Conservation (phyloP, 2,113 vertebrate genomes). For the Chionomys nivalis region DNA sequence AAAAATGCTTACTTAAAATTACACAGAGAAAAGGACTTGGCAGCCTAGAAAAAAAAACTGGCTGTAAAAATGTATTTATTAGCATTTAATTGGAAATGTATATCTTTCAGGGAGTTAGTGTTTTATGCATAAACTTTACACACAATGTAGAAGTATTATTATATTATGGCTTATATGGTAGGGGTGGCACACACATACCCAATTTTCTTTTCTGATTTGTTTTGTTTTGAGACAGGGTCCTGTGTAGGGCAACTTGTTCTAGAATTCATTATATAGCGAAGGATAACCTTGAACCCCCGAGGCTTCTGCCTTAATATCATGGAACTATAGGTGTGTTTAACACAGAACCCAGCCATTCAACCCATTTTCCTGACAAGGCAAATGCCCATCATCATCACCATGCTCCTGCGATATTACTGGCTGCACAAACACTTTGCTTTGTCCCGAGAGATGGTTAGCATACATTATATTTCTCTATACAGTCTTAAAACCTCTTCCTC, state of each 20-base stretch:
- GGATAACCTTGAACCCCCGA: background rate
- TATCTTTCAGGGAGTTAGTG: background rate
- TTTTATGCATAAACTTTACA: background rate
- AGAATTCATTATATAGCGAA: background rate
- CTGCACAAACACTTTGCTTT: background rate
- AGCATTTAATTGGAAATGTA: background rate
- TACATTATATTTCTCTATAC: background rate
- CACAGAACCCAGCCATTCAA: background rate
- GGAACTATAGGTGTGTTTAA: too few species aligned
- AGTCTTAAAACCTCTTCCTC: background rate
- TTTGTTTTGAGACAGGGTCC: background rate
- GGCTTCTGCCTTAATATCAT: background rate
- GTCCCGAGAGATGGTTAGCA: background rate
- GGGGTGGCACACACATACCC: background rate
- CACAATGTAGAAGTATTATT: background rate
- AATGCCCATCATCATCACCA: background rate
- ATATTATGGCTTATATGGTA: background rate
- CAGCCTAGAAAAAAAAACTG: background rate
- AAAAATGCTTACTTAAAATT: conserved; percentile 61
- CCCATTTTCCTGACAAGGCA: background rate
- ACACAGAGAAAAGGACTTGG: background rate
- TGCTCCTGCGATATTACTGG: background rate
- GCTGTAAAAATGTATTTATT: background rate
- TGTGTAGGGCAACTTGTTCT: background rate
- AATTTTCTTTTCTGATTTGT: background rate